Conservation (phyloP, 1,140 invertebrate genomes). For the Neodiprion lecontei region DNA sequence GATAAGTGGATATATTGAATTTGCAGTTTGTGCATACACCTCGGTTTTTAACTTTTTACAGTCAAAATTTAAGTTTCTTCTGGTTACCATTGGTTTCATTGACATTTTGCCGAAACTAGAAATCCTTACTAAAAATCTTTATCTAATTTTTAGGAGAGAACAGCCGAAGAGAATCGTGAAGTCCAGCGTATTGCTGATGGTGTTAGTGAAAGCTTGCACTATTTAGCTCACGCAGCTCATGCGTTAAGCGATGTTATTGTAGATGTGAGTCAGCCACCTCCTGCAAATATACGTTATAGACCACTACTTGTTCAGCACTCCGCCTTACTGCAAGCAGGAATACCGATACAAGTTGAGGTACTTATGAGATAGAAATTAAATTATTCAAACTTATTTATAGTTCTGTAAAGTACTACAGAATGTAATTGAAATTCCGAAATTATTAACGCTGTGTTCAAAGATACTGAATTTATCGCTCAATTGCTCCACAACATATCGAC, state of each 20-base stretch:
- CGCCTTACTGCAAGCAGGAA: conserved; percentile 67
- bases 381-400: background rate
- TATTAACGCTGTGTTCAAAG: background rate
- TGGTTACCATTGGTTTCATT: too few relatives aligned
- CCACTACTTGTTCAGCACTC: conserved; percentile 78
- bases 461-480: background rate
- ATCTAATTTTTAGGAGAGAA: background rate
- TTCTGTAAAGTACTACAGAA: too few relatives aligned
- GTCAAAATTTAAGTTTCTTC: too few relatives aligned
- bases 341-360: conserved; percentile 72
- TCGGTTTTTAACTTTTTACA: too few relatives aligned
- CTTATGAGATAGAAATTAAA: conserved; percentile 17
- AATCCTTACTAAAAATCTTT: too few relatives aligned
- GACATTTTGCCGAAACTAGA: too few relatives aligned
- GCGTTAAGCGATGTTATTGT: conserved; percentile 85
- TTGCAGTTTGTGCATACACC: too few relatives aligned
- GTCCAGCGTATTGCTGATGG: conserved; percentile 73
- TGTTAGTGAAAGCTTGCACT: conserved; percentile 82
- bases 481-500: too few relatives aligned
- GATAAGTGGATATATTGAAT: too few relatives aligned
- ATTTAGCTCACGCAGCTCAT: conserved; percentile 86
- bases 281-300: conserved; percentile 73
- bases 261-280: conserved; percentile 71
- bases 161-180: conserved; percentile 29
- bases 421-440: too few relatives aligned